Conservation (phyloP, 2,888 invertebrate genomes). For the Microctonus brassicae region DNA sequence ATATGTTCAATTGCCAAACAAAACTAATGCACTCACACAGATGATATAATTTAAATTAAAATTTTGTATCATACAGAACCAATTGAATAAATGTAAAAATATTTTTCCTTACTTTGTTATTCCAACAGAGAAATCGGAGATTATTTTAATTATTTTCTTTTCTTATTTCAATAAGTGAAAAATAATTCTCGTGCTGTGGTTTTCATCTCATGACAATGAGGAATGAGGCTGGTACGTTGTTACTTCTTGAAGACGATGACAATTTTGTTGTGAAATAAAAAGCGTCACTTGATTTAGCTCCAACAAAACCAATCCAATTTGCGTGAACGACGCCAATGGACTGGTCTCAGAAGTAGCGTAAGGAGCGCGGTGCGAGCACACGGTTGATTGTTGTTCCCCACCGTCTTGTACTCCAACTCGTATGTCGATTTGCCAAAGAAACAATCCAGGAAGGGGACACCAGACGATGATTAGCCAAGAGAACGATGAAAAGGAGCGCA, state of each 20-base stretch:
- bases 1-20: background rate
- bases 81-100: background rate
- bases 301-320: background rate
- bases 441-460: constrained; percentile 16
- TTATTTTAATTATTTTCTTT: background rate
- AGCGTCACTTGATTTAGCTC: too few relatives aligned
- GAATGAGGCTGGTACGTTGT: background rate
- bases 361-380: background rate
- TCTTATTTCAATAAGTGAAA: background rate
- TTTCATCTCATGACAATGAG: constrained; percentile 2
- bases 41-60: background rate
- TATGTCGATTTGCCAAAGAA: constrained; percentile 29
- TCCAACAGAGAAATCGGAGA: background rate
- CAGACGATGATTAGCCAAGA: background rate
- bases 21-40: background rate
- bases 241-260: background rate
- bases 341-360: constrained; percentile 10
- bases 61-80: background rate
- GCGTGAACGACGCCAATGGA: constrained; percentile 16
- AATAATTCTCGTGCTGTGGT: background rate
- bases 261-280: too few relatives aligned
- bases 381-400: background rate
- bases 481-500: background rate
- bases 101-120: background rate
- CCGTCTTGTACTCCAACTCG: constrained; percentile 1